phyloP scores from a whole-genome alignment of 53 echinoderm and acorn worm species.

The Holothuria leucospilota region DNA sequence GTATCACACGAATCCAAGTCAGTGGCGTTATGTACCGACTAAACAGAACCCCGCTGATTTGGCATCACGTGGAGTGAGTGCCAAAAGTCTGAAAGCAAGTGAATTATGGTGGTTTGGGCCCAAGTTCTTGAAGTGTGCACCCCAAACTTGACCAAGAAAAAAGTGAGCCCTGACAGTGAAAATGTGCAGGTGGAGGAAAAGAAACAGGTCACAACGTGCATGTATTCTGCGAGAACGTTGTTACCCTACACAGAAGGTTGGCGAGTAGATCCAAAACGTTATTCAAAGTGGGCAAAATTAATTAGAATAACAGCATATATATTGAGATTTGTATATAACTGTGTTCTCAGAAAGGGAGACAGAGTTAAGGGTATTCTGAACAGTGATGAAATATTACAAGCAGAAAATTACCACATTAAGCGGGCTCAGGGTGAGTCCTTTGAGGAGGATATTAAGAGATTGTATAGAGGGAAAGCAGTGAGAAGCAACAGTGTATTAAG shows the following conservation, averaged over 20 bases:
- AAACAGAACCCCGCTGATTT: constrained; percentile 66
- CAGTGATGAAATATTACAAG: constrained; percentile 19
- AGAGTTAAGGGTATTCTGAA: not conserved
- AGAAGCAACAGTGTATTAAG: constrained; percentile 3
- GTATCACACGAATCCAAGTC: constrained; percentile 30
- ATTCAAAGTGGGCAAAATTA: constrained; percentile 29
- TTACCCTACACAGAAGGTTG: not conserved
- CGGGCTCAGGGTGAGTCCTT: constrained; percentile 25
- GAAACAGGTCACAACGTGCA: not conserved
- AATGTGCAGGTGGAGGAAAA: not conserved
- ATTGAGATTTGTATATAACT: constrained; percentile 28
- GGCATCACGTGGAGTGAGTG: constrained; percentile 59
- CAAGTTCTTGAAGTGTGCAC: constrained; percentile 4
- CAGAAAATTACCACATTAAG: constrained; percentile 7
- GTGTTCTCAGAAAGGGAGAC: not conserved
- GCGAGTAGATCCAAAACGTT: constrained; percentile 35
- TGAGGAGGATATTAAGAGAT: constrained; percentile 28
- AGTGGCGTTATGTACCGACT: constrained; percentile 66
- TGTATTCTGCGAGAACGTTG: not conserved
- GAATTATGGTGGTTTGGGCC: constrained; percentile 54
- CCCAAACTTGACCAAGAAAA: not conserved
- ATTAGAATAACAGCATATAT: not conserved
- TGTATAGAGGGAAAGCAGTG: not conserved
- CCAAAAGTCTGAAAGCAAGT: not conserved
- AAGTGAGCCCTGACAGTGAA: not conserved